phyloP scores from a whole-genome alignment of 2,113 vertebrate species.

The Oxyruncus cristatus region DNA sequence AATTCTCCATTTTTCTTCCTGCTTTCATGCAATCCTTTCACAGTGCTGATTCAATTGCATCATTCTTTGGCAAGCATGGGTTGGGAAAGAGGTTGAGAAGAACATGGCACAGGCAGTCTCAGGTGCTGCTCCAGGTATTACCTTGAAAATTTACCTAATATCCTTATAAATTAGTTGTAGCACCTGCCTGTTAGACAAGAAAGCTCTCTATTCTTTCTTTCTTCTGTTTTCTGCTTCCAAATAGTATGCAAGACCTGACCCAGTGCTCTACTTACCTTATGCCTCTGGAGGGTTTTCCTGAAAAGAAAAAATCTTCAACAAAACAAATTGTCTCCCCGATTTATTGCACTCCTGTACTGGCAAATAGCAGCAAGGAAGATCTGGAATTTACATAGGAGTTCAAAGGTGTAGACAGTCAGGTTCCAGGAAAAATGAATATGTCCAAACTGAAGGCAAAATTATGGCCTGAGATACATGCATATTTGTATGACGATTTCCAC shows the following conservation, averaged over 20 bases:
- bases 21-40: background rate
- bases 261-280: background rate
- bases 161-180: background rate
- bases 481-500: background rate
- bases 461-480: background rate
- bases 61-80: background rate
- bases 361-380: background rate
- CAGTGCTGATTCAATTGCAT: accelerated
- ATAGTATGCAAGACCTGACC: background rate
- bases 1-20: background rate
- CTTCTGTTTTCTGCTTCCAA: background rate
- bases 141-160: background rate
- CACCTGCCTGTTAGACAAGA: background rate
- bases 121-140: background rate
- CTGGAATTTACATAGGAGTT: background rate
- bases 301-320: background rate
- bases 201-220: background rate
- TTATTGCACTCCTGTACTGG: background rate
- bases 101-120: accelerated
- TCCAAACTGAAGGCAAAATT: background rate
- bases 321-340: background rate
- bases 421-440: background rate
- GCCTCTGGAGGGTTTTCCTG: background rate
- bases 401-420: background rate
- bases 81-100: background rate